Percentiles rank a stretch among this genome's conserved stretches.
These are phyloP conservation scores for Trachymyrmex cornetzi DNA, from an alignment of 1,140 invertebrate species.

Conservation along the genomic window DNA sequence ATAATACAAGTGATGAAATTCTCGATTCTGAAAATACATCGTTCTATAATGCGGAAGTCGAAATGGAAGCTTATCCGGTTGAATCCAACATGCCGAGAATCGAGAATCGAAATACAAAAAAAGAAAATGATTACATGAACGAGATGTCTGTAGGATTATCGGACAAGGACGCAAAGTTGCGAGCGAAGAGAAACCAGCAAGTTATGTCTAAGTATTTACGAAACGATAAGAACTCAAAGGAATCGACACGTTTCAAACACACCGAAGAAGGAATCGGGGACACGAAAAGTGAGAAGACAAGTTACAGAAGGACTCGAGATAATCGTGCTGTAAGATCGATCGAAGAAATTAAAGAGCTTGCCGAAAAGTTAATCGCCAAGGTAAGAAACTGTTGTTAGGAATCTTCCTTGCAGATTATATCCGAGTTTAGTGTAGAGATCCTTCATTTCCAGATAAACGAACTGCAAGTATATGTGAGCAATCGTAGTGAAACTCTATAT, in stretches of 20 bases:
- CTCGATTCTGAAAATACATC: not conserved
- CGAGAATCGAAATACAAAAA: not conserved
- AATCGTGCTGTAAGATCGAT: constrained; percentile 66
- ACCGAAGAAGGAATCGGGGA: not conserved
- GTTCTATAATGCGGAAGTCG: not conserved
- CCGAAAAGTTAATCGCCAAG: constrained; percentile 69
- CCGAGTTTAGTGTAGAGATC: not conserved
- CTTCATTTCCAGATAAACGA: constrained; percentile 68
- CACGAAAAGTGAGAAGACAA: not conserved
- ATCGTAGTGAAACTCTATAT: not conserved
- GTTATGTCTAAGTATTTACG: not conserved
- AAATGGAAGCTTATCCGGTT: not conserved
- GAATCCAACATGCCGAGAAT: not conserved
- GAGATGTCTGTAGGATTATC: not conserved
- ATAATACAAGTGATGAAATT: not conserved
- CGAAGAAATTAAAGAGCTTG: constrained; percentile 73
- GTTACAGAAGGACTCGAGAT: not conserved
- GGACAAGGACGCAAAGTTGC: constrained; percentile 34
- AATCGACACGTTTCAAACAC: constrained; percentile 44
- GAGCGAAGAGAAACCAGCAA: constrained; percentile 61
- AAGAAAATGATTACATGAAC: not conserved
- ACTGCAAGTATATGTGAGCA: constrained; percentile 66
- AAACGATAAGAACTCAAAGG: constrained; percentile 50
- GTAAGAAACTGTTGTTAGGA: constrained; percentile 31
- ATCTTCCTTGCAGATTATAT: not conserved